A percentile compares a stretch with the other conserved stretches of the same genome.
phyloP scores from a whole-genome alignment of 2,797 vertebrate genomes.

The Sebastiscus albofasciatus region DNA sequence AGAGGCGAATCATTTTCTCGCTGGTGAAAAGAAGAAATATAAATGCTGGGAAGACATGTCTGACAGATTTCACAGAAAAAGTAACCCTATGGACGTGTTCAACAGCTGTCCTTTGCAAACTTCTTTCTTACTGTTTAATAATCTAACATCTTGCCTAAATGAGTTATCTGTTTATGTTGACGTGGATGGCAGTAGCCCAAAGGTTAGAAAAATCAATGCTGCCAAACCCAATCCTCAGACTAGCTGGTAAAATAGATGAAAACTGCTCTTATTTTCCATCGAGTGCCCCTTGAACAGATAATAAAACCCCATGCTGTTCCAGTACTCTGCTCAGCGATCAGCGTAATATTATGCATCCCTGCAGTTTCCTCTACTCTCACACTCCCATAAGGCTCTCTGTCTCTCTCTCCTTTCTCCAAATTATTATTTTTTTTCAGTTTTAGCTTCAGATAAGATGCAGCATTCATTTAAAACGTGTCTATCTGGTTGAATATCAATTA shows the following conservation, averaged over 20 bases:
- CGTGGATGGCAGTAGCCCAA: not conserved
- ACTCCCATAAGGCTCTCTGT: not conserved
- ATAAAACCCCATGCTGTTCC: not conserved
- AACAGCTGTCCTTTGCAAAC: not conserved
- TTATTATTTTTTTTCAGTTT: not conserved
- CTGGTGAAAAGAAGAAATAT: not conserved
- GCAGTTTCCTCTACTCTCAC: not conserved
- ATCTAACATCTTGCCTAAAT: fast-evolving
- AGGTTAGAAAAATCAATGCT: not conserved
- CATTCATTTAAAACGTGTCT: not conserved
- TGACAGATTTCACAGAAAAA: not conserved
- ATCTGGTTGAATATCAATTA: not conserved
- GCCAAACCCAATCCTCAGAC: not conserved
- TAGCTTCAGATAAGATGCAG: not conserved
- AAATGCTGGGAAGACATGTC: not conserved
- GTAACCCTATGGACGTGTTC: not conserved
- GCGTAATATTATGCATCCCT: not conserved
- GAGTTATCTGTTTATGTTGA: not conserved
- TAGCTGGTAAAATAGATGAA: not conserved
- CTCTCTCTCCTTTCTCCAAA: not conserved
- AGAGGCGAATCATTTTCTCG: not conserved
- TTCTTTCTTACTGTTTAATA: not conserved
- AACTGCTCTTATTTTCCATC: not conserved
- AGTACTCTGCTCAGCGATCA: not conserved
- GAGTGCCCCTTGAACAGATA: not conserved